Evolutionary conservation across 2,888 invertebrate species (phyloP).

Genomic region (Morpho achilles): DNA sequence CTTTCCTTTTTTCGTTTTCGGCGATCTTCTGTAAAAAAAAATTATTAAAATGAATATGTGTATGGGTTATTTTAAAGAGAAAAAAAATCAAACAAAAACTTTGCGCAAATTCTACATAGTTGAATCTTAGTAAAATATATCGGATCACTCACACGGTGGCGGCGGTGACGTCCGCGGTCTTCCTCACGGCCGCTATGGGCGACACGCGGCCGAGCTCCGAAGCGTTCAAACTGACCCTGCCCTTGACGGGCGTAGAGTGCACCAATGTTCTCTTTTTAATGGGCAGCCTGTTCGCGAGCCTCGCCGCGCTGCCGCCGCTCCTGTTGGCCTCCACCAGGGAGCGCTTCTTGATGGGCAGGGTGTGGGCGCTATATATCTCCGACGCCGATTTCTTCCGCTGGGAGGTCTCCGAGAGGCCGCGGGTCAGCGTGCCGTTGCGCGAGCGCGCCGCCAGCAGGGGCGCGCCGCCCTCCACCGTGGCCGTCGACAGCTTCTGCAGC

Average conservation of each 20-base stretch:
- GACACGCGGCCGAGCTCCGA: slow-evolving; percentile 52
- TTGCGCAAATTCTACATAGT: too few species aligned
- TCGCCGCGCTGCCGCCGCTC: not conserved
- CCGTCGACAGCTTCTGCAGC: slow-evolving; percentile 44
- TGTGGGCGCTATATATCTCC: slow-evolving; percentile 42
- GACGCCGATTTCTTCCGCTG: slow-evolving; percentile 36
- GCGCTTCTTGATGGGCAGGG: slow-evolving; percentile 58
- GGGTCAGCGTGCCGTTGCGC: slow-evolving; percentile 32
- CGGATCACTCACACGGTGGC: not conserved
- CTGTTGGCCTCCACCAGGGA: slow-evolving; percentile 34
- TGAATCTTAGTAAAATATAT: not conserved
- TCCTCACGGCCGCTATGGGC: slow-evolving; percentile 42
- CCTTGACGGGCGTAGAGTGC: slow-evolving; percentile 63
- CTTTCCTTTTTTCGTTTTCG: too few species aligned
- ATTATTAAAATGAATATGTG: too few species aligned
- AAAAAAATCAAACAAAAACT: too few species aligned
- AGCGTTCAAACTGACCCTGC: slow-evolving; percentile 35
- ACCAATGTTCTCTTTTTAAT: slow-evolving; percentile 52
- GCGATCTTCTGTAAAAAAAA: too few species aligned
- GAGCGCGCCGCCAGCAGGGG: slow-evolving; percentile 37
- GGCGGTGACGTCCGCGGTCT: not conserved
- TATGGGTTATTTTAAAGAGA: too few species aligned
- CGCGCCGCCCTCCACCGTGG: slow-evolving; percentile 43
- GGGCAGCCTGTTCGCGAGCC: slow-evolving; percentile 33
- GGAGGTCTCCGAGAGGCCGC: not conserved